A percentile compares a stretch with the other conserved stretches of the same genome.
Evolutionary conservation across 2,113 vertebrate genomes (phyloP).

Genomic region (Corynorhinus townsendii): DNA sequence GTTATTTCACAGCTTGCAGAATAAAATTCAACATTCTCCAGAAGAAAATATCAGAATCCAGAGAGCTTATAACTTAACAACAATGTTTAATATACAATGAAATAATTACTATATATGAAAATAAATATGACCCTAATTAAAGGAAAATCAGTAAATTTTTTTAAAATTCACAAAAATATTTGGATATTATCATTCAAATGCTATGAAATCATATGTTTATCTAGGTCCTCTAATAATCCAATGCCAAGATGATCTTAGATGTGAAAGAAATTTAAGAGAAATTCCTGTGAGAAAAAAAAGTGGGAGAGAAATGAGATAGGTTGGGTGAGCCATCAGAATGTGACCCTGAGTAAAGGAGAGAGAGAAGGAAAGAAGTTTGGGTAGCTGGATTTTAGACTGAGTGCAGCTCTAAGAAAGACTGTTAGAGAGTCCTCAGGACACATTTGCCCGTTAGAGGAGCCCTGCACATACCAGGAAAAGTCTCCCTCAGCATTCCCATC

Average conservation of each 20-base stretch:
- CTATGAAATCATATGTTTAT: not conserved
- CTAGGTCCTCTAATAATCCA: not conserved
- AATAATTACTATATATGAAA: not conserved
- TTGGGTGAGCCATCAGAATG: not conserved
- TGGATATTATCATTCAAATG: not conserved
- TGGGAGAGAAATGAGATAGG: not conserved
- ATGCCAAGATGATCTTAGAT: not conserved
- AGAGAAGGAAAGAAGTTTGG: not conserved
- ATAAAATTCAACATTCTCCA: not conserved
- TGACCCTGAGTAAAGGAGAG: not conserved
- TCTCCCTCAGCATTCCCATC: not conserved
- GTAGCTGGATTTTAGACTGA: not conserved
- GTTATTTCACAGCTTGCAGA: not conserved
- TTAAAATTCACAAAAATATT: not conserved
- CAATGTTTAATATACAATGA: not conserved
- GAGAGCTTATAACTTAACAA: not conserved
- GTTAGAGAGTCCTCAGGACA: not conserved
- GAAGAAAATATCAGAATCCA: not conserved
- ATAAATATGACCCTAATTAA: not conserved
- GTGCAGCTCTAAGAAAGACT: not conserved
- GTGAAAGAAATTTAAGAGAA: not conserved
- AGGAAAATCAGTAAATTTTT: not conserved
- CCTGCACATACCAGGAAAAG: not conserved
- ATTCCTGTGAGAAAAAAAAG: not conserved
- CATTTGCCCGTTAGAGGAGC: not conserved